These are phyloP conservation scores for Peromyscus maniculatus DNA, from an alignment of 2,113 vertebrate genomes.

Conservation along the genomic window DNA sequence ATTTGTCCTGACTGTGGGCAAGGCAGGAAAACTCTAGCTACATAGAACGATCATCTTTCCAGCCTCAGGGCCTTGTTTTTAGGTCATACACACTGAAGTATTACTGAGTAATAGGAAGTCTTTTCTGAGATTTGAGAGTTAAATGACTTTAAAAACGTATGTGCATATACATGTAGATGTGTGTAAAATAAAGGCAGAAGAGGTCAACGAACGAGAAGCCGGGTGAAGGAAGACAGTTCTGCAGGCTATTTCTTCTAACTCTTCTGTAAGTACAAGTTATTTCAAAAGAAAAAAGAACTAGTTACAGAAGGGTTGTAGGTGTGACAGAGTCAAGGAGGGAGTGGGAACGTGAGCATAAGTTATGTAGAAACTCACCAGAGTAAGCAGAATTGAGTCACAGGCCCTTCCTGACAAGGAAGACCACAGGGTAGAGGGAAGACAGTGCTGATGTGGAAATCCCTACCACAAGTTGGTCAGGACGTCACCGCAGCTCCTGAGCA, in stretches of 20 bases:
- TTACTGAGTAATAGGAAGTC: background rate
- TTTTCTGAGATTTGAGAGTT: background rate
- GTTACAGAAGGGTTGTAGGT: background rate
- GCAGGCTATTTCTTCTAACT: background rate
- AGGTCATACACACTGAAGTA: background rate
- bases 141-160: background rate
- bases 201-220: background rate
- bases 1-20: too few relatives aligned
- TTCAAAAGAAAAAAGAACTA: background rate
- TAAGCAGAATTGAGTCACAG: background rate
- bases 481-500: background rate
- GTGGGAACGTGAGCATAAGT: background rate
- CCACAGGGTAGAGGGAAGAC: background rate
- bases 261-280: background rate
- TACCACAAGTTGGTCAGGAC: background rate
- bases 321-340: background rate
- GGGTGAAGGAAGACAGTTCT: background rate
- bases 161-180: background rate
- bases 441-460: background rate
- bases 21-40: too few relatives aligned
- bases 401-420: background rate
- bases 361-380: conserved; percentile 17
- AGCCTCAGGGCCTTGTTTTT: background rate
- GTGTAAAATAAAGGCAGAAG: background rate
- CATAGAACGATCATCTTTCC: background rate